Base-by-base conservation (phyloP, 2,888 invertebrate species). In the Torymus aiolomorphi region DNA sequence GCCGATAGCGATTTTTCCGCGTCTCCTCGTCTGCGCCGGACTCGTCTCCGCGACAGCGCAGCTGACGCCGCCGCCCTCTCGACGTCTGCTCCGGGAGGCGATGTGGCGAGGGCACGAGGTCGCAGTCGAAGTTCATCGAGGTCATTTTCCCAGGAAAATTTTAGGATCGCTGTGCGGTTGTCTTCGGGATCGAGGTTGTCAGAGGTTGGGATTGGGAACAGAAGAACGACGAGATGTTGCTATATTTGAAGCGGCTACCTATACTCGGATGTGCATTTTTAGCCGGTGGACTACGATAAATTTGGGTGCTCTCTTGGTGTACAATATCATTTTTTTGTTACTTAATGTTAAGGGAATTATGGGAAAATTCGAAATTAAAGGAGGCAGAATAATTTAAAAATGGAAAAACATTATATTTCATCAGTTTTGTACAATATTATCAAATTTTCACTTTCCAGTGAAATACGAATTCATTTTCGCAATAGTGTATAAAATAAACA, bases 101-200 rank as follows among this genome's bases (percentile, higher is more conserved):
- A 31, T 11, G 3, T 14, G 62, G 24, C 12, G 18, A 3, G n/a
- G 20, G 2, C 8, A 52, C 12, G 31, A 24, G 31, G 4, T 80
- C 56, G 42, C 11, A 77, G 3, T 70, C 77, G 5, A 74, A 80
- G 51, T 77, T 80, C 72, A 80, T 74, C 4, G 80, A 62, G 14
- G 74, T 63, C 80, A 80, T 80, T 49, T 3, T 8, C 8, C 1
- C 31, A 3, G 8, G 5, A 31, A 3, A 31, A 31, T 31, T 31
- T 31, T 31, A 24, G 24, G 24, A 24, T 24, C 24, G 24, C 3
- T n/a, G n/a, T n/a, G 20, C 20, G 20, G 20, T 20, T 20, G 20
- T 20, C 20, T 20, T 2, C 20, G 20, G 20, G 2, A 20, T 20
- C 20, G 1, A 20, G 20, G 8, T 31, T 2, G 24, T 8, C 31